phyloP scores from a whole-genome alignment of 2,888 invertebrate genomes.

The Leptopterna dolabrata region DNA sequence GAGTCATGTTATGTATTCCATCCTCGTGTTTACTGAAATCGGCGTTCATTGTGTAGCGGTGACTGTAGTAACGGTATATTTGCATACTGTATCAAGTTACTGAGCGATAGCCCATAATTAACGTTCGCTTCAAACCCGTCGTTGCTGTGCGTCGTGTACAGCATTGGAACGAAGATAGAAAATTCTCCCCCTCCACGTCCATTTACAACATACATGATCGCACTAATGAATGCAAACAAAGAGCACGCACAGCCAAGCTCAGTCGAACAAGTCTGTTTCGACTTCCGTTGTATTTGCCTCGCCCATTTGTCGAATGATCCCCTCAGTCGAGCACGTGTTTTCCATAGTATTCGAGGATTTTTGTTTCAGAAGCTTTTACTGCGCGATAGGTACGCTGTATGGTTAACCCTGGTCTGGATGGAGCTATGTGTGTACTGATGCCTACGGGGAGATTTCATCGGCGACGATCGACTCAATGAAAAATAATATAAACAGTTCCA shows the following conservation, averaged over 20 bases:
- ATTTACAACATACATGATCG: slow-evolving; percentile 3
- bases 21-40: too few species aligned
- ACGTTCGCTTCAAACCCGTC: not conserved
- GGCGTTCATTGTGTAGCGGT: not conserved
- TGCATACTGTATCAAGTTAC: not conserved
- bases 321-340: not conserved
- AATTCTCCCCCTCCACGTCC: not conserved
- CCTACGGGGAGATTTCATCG: too few species aligned
- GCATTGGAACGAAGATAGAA: not conserved
- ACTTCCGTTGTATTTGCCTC: not conserved
- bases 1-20: too few species aligned
- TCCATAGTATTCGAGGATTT: not conserved
- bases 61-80: not conserved
- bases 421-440: too few species aligned
- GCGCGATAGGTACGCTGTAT: too few species aligned
- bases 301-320: not conserved
- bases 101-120: not conserved
- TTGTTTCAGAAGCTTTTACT: not conserved
- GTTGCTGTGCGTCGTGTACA: not conserved
- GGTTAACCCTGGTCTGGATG: too few species aligned
- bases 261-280: not conserved
- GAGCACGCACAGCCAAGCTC: not conserved
- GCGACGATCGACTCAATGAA: too few species aligned
- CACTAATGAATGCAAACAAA: not conserved
- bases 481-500: too few species aligned